Base-by-base conservation (phyloP, 1,140 invertebrate species). In the Cyclargus thomasi region DNA sequence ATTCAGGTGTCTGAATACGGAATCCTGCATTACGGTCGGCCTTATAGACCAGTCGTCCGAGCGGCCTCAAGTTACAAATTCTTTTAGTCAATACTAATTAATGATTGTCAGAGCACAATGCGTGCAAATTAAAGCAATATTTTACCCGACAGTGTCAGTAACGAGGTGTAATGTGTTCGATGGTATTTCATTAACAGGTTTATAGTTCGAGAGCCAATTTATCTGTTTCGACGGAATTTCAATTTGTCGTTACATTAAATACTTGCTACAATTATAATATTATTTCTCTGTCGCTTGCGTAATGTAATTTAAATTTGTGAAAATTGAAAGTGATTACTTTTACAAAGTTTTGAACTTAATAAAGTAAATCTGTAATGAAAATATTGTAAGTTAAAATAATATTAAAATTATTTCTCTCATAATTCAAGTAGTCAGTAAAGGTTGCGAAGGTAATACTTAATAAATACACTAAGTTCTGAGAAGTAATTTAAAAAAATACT, bases 131-230 rank as follows among this genome's bases (percentile, higher is more conserved):
- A 59, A 59, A 59, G 55, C 55, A 20, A 59, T 59, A 22, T 59
- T 59, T 59, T 20, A 59, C 55, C 20, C 20, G 10, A 59, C 55
- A 59, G 21, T 59, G 20, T 11, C 18, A 6, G 55, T 59, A 21
- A 59, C 55, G 18, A 59, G 18, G 20, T 21, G 55, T 59, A 59
- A 59, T 59, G 55, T 18, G 18, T 59, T 20, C 18, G 18, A 59
- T 59, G 55, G 55, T 20, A 59, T 59, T 59, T 59, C 55, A 59
- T 59, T 59, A 59, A 59, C 55, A 18, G 20, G 55, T 20, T 59
- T 59, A 21, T 59, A 59, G 55, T 59, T 59, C 17, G 55, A 17
- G 55, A 59, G 55, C 55, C 55, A 59, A 59, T 59, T 59, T 59
- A 59, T 59, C 21, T 11, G 55, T 59, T 20, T 11, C 39, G 39